Evolutionary conservation across 2,888 invertebrate species (phyloP), one percentile per base, ranked within the genome.

Genomic region (Lasioglossum vierecki): DNA sequence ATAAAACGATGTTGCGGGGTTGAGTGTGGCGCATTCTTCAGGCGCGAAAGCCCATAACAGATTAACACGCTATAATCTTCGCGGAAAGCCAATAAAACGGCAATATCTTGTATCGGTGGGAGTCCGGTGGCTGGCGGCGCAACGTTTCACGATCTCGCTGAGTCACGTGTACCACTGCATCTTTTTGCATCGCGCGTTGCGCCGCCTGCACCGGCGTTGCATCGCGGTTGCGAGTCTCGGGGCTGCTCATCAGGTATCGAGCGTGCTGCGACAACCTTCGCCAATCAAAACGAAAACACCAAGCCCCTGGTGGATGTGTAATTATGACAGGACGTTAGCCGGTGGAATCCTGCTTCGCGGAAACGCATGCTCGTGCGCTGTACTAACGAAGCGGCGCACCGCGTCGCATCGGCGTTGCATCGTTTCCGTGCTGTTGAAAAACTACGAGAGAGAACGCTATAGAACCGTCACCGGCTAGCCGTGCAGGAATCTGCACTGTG

Each of bases 311-410:
- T 81, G 83, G 79, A 81, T 35, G 68, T 77, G 80, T 88, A 85
- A 88, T 89, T 88, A 83, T 57, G 83, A 80, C 72, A 66, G 60
- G 83, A 80, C 82, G 84, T 86, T 87, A 76, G 74, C 46, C 81
- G 71, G 71, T 74, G 81, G 87, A 81, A 84, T 90, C 84, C 83
- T 76, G 79, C 75, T 86, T 90, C 90, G 85, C 85, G 86, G 90
- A 90, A 90, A 89, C 85, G 63, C 82, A 72, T 73, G 35, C 44
- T 71, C 77, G 57, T 72, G 70, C 57, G 70, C 71, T 71, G 66
- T 73, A 78, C 89, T 87, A 89, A 91, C 89, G 86, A 91, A 90
- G 90, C 85, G 89, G 78, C 86, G 79, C 84, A 84, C 85, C 86
- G 85, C 77, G 76, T 60, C 22, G 78, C 83, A 41, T 41, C 41